Evolutionary conservation across 1,140 invertebrate genomes (phyloP), one percentile per base, ranked within the genome.

Genomic region (Drosophila kanapiae): DNA sequence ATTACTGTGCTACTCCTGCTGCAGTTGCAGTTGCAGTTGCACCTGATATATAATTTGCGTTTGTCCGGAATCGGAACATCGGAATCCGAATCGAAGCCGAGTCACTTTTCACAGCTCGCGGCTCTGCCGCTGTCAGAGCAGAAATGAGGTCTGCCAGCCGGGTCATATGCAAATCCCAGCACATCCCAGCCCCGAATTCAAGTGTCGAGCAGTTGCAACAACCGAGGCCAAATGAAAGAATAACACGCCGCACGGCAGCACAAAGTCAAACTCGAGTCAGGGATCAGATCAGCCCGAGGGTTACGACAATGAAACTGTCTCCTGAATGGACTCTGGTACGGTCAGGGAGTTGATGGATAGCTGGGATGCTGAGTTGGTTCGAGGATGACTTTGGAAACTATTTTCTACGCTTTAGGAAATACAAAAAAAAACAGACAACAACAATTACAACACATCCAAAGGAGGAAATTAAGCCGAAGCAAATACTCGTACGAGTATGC

Each of bases 91-190:
- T 56, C 35, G 51, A 38, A 54, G 33, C 69, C 87, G 72, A 87
- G 77, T 84, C 83, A 84, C 85, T 87, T 87, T 90, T 90, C 80
- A 84, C 85, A 87, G 84, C 84, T 87, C 84, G 84, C 84, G 84
- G 84, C 84, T 72, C 43, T 72, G 71, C 43, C 53, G 63, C 77
- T 74, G 78, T 75, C 77, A 80, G 75, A 79, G 69, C 47, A 57
- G 64, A 78, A 72, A 79, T 71, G 59, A 79, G 76, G 67, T 47
- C 67, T 70, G 65, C 67, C 23, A 43, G 18, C 51, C 51, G 69
- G 54, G 70, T 71, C 65, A 70, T 31, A 70, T 71, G 64, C 43
- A 59, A 47, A 71, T 56, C 64, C 63, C 33, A 35, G 14, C 31
- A 2, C 18, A 33, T 43, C 16, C 43, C 16, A 5, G 14, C 42